A percentile compares a stretch with the other conserved stretches of the same genome.
Conservation (phyloP, 2,888 invertebrate species). For the Slavum lentiscoides region DNA sequence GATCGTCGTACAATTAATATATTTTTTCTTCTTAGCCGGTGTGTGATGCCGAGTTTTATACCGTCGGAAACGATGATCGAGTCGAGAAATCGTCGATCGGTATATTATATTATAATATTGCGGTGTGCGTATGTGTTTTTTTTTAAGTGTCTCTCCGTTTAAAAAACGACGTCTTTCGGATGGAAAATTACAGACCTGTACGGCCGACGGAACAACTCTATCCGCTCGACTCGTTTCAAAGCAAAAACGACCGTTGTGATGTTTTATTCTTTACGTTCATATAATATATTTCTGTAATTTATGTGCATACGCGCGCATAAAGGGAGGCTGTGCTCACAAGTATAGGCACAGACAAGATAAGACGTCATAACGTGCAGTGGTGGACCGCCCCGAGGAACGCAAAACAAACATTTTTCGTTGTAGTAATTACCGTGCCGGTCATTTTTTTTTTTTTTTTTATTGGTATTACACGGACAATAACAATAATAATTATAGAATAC, state of each 20-base stretch:
- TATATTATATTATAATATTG: too few relatives aligned
- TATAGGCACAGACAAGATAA: background rate
- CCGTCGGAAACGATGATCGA: background rate
- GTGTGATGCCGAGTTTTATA: too few relatives aligned
- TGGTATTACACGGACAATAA: conserved; percentile 11
- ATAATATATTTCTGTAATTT: too few relatives aligned
- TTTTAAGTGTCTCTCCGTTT: background rate
- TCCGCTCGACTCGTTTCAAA: background rate
- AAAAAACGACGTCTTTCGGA: background rate
- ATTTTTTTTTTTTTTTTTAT: too few relatives aligned
- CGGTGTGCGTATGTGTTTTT: background rate
- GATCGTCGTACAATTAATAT: too few relatives aligned
- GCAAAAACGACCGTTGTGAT: background rate
- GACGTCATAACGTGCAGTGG: background rate
- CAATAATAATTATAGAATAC: conserved; percentile 18
- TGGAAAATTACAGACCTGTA: conserved; percentile 5
- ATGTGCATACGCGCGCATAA: too few relatives aligned
- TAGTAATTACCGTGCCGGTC: background rate
- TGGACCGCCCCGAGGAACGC: background rate
- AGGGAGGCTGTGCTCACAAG: too few relatives aligned
- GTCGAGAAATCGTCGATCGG: background rate
- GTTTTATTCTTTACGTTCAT: background rate
- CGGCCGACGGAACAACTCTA: background rate
- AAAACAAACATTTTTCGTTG: conserved; percentile 31
- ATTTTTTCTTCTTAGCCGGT: too few relatives aligned